Evolutionary conservation across 64 coral and sea anemone genomes (phyloP).

Genomic region (Trachythela sp.): DNA sequence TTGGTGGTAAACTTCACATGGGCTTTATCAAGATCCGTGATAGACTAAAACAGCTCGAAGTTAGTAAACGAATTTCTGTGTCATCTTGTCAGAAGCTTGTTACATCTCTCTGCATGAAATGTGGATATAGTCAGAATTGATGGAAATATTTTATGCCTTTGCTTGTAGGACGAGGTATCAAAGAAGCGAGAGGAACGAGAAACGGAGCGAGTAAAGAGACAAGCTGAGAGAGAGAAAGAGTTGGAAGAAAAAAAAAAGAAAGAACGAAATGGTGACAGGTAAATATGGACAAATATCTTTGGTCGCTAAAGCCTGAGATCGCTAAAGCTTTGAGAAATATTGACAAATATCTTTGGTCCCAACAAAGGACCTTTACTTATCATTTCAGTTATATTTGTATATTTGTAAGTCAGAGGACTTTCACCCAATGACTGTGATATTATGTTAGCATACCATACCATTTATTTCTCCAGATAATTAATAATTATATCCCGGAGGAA

Average conservation of each 20-base stretch:
- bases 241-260: conserved; percentile 61
- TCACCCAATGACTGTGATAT: no score
- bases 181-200: conserved; percentile 88
- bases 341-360: no score
- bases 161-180: conserved; percentile 55
- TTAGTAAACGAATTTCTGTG: not conserved
- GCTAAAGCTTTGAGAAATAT: no score
- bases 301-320: no score
- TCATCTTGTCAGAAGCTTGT: not conserved
- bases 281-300: not conserved
- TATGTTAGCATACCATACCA: no score
- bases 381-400: no score
- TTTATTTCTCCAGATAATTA: no score
- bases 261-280: conserved; percentile 51
- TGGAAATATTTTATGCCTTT: not conserved
- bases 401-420: no score
- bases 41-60: conserved; percentile 73
- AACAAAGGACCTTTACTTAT: no score
- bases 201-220: conserved; percentile 64
- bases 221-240: conserved; percentile 79
- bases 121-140: no score
- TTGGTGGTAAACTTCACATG: conserved; percentile 99
- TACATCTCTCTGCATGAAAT: not conserved
- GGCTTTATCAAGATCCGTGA: conserved; percentile 98
- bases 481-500: no score